Conservation (phyloP, 2,797 vertebrate genomes). For the Sternotherus odoratus region DNA sequence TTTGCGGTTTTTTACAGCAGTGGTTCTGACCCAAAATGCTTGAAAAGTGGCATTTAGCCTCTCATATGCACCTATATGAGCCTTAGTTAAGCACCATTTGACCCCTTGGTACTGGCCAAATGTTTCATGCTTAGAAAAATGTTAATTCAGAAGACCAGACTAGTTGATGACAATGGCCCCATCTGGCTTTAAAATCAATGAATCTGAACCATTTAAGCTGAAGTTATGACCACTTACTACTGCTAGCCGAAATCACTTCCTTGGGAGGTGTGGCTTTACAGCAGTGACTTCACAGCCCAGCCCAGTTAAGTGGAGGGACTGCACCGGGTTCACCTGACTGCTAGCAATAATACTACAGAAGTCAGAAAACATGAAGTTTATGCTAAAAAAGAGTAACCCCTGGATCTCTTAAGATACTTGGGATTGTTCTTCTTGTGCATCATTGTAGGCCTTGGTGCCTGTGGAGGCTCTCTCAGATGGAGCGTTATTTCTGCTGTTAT, state of each 20-base stretch:
- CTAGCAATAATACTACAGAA: background rate
- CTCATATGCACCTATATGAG: background rate
- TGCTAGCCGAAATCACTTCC: fast-evolving
- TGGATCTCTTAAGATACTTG: background rate
- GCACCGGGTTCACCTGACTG: background rate
- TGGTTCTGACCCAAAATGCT: conserved; percentile 36
- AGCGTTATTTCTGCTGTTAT: background rate
- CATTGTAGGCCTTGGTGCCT: background rate
- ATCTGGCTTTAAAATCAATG: background rate
- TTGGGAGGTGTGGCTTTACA: background rate
- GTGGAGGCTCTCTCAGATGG: fast-evolving
- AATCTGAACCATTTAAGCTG: background rate
- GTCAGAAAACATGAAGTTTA: background rate
- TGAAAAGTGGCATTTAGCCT: background rate
- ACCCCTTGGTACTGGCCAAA: background rate
- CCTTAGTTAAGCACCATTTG: background rate
- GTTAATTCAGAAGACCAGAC: background rate
- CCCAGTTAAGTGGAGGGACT: background rate
- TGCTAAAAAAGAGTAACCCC: conserved; percentile 36
- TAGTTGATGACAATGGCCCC: fast-evolving
- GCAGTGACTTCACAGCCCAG: background rate
- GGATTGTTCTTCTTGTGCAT: background rate
- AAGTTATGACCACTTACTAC: background rate
- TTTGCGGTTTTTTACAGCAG: background rate
- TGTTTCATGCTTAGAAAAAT: background rate